Evolutionary conservation across 1,140 invertebrate species (phyloP).

Genomic region (Drosophila navojoa): DNA sequence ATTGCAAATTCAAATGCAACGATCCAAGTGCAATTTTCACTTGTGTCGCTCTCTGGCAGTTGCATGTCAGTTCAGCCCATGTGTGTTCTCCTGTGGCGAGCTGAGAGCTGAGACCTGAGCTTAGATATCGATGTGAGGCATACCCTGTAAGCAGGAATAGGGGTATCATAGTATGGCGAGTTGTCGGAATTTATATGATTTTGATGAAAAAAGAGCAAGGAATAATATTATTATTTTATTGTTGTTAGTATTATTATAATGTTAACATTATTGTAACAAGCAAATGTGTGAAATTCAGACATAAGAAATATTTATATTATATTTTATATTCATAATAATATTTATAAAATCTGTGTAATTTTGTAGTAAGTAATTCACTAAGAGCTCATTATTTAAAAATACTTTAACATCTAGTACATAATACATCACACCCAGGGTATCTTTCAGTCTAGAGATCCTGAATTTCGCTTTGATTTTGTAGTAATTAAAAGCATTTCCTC

Average conservation of each 20-base stretch:
- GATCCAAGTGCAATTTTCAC: conserved; percentile 69
- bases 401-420: too few relatives aligned
- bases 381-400: too few relatives aligned
- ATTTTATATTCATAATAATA: too few relatives aligned
- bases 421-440: not conserved
- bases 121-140: conserved; percentile 1
- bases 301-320: too few relatives aligned
- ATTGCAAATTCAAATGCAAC: conserved; percentile 67
- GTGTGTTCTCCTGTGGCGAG: conserved; percentile 32
- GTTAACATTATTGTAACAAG: too few relatives aligned
- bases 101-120: not conserved
- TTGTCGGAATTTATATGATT: too few relatives aligned
- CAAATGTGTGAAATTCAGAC: too few relatives aligned
- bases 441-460: not conserved
- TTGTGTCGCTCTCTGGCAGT: conserved; percentile 65
- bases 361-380: too few relatives aligned
- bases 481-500: conserved; percentile 23
- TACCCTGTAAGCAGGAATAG: conserved; percentile 4
- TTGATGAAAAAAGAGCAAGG: not conserved
- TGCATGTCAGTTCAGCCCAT: conserved; percentile 60
- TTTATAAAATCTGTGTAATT: too few relatives aligned
- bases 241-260: too few relatives aligned
- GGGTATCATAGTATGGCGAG: too few relatives aligned
- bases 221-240: too few relatives aligned
- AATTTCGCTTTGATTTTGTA: conserved; percentile 4